Percentiles rank a stretch among this genome's conserved stretches.
Evolutionary conservation across 2,113 vertebrate species (phyloP).

Genomic region (Pogona vitticeps): DNA sequence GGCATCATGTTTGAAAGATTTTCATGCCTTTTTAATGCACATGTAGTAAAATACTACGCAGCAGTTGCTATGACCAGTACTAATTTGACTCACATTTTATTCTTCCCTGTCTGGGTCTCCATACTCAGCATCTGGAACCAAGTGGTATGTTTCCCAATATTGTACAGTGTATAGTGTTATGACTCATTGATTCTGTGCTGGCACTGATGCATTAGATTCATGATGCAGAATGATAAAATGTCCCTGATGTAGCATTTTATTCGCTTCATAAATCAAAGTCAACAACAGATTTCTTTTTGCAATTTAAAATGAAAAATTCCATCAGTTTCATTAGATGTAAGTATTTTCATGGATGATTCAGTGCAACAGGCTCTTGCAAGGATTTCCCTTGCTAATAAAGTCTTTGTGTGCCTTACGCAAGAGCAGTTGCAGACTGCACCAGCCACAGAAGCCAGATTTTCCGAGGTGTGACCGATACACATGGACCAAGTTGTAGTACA

Average conservation of each 20-base stretch:
- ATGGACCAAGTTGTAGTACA: neutral
- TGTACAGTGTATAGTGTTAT: conserved; percentile 11
- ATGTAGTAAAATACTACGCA: neutral
- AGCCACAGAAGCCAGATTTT: neutral
- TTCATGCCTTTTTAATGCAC: neutral
- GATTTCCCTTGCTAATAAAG: neutral
- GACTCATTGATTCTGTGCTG: conserved; percentile 28
- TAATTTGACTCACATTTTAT: neutral
- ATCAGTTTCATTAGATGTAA: conserved; percentile 22
- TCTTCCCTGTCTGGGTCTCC: conserved; percentile 5
- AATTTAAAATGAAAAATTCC: conserved; percentile 31
- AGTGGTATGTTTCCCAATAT: conserved; percentile 8
- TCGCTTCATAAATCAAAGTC: conserved; percentile 54
- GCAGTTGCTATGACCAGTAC: neutral
- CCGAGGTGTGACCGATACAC: neutral
- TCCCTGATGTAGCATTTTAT: conserved; percentile 38
- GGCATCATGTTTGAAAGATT: neutral
- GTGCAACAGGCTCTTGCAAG: neutral
- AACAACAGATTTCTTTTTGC: conserved; percentile 32
- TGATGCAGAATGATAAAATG: conserved; percentile 44
- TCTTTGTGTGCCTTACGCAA: neutral
- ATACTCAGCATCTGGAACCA: neutral
- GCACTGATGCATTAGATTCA: conserved; percentile 38
- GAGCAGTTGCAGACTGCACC: neutral
- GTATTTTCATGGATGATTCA: conserved; percentile 25